Evolutionary conservation across 2,113 vertebrate genomes (phyloP).

Genomic region (Vombatus ursinus): DNA sequence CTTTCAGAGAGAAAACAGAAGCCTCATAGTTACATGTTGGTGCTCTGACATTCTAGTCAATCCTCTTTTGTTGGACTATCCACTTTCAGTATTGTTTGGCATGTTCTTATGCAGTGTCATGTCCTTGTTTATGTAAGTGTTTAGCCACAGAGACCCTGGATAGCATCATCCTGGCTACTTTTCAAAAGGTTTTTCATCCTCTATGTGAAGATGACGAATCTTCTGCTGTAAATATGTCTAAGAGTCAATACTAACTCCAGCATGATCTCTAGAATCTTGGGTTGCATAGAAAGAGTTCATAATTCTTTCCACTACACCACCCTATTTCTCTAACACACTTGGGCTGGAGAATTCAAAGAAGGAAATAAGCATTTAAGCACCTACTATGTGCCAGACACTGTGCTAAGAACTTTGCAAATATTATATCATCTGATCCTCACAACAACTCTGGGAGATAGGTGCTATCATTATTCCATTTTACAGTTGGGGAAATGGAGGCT

Average conservation of each 20-base stretch:
- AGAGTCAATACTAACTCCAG: not conserved
- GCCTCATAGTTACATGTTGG: not conserved
- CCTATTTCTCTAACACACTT: not conserved
- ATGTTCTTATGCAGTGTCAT: not conserved
- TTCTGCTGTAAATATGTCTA: not conserved
- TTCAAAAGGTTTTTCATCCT: not conserved
- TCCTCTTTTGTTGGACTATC: not conserved
- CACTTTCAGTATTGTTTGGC: not conserved
- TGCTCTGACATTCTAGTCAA: not conserved
- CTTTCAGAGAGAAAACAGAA: not conserved
- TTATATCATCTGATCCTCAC: not conserved
- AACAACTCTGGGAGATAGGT: not conserved
- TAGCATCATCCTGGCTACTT: not conserved
- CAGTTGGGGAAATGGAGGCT: not conserved
- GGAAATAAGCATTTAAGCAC: not conserved
- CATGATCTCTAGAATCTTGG: not conserved
- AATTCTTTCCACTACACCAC: not conserved
- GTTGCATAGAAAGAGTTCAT: not conserved
- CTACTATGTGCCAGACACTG: not conserved
- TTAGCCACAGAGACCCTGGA: not conserved
- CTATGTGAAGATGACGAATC: not conserved
- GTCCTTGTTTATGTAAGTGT: not conserved
- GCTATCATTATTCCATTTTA: not conserved
- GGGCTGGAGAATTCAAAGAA: not conserved
- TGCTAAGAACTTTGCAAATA: not conserved